Evolutionary conservation across 2,113 vertebrate species (phyloP), one percentile per base, ranked within the genome.

Genomic region (Mesoclemmys tuberculata): DNA sequence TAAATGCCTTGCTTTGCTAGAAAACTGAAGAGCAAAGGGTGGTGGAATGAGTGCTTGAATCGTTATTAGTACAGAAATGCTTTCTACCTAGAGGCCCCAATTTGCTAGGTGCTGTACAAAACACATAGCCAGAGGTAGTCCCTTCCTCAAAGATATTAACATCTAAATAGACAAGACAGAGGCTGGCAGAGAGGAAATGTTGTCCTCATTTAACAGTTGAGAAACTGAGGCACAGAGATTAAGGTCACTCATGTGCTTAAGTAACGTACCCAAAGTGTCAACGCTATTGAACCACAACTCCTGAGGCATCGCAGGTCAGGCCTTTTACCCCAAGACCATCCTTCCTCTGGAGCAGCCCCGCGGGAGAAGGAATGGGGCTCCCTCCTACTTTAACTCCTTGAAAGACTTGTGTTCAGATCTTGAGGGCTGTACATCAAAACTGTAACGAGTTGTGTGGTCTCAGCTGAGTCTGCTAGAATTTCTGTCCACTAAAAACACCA

Each of bases 91-190:
- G 56, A 29, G 55, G 92, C 54, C 27, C 44, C 4, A 16, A 16
- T 5, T 54, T 1, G 0, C 31, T 19, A 61, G 27, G 80, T 24
- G 29, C 61, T 29, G 1, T 6, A 22, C 0, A 0, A 83, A n/a
- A 44, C 0, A 0, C 71, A 26, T 22, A 89, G 35, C 44, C 4
- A 19, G 19, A 75, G 52, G 1, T 3, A 8, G 58, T n/a, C 18
- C 64, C 64, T 68, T n/a, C 64, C 35, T n/a, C 64, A 6, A 13
- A 46, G 74, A 46, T 13, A 41, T 14, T 13, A 77, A 12, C 10
- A 26, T 27, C 24, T 7, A 77, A 44, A 46, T 14, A 27, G 74
- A 12, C 74, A 27, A 27, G 74, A 77, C 41, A 52, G 87, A 44
- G 24, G 74, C 71, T 90, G 52, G 29, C 74, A 81, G 61, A 58